Base-by-base conservation (phyloP, 23 tunicate species). In the Oikopleura dioica region DNA sequence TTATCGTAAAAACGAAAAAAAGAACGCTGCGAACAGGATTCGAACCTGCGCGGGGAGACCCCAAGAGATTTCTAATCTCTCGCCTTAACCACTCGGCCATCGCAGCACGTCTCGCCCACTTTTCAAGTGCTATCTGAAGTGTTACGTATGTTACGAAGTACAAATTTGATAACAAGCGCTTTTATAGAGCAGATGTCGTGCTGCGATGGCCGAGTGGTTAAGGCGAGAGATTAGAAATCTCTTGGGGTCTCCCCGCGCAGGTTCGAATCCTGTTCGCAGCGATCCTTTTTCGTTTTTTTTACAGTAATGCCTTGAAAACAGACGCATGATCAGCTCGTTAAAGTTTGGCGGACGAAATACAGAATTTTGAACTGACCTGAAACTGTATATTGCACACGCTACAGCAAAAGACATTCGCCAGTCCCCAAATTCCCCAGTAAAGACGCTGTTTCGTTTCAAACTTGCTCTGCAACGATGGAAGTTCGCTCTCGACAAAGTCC, bases 61-160 rank as follows among this genome's bases (percentile, higher is more conserved):
- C 94, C 94, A 86, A 82, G 83, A 84, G 85, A 86, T 86, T 86
- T 86, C 94, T 84, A 86, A 84, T 86, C 85, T 84, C 83, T 82
- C 94, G 94, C 94, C 94, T 86, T 86, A 86, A 86, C 94, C 94
- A 82, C 94, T 86, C 94, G 94, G 94, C 94, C 94, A 86, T 86
- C 94, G 85, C 94, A 82, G 85, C 94, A n/a, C n/a, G n/a, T n/a
- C n/a, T n/a, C n/a, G n/a, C n/a, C n/a, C n/a, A n/a, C n/a, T n/a
- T n/a, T n/a, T n/a, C n/a, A n/a, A n/a, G n/a, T n/a, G n/a, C n/a
- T n/a, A n/a, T n/a, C n/a, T n/a, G n/a, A n/a, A n/a, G n/a, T n/a
- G n/a, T n/a, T n/a, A n/a, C n/a, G n/a, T n/a, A n/a, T n/a, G n/a
- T n/a, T n/a, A n/a, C n/a, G n/a, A n/a, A n/a, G n/a, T n/a, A n/a